Percentiles rank a stretch among this genome's conserved stretches.
phyloP scores from a whole-genome alignment of 1,140 invertebrate species.

The Augochlora pura region DNA sequence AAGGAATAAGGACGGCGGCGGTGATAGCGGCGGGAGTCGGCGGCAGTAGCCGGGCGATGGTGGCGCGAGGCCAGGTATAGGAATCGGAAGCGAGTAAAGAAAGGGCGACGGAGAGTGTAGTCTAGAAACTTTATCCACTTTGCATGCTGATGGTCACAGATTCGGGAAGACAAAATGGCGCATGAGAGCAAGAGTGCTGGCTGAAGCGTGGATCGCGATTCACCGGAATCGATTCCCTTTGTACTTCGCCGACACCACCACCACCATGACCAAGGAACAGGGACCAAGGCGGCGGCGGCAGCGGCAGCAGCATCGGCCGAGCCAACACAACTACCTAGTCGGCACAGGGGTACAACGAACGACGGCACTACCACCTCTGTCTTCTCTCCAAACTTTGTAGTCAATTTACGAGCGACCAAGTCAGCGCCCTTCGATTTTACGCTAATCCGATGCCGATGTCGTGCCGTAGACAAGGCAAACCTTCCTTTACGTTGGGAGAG shows the following conservation, averaged over 20 bases:
- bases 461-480: slow-evolving; percentile 60
- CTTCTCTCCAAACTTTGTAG: slow-evolving; percentile 71
- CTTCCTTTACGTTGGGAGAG: slow-evolving; percentile 45
- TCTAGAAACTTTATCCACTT: slow-evolving; percentile 74
- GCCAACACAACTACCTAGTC: slow-evolving; percentile 14
- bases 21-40: slow-evolving; percentile 33
- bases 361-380: slow-evolving; percentile 41
- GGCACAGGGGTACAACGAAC: slow-evolving; percentile 21
- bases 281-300: neutral
- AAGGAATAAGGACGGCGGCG: slow-evolving; percentile 31
- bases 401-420: slow-evolving; percentile 73
- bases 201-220: slow-evolving; percentile 65
- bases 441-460: slow-evolving; percentile 71
- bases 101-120: slow-evolving; percentile 65
- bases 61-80: slow-evolving; percentile 55
- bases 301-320: slow-evolving; percentile 1
- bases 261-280: neutral
- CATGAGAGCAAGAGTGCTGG: slow-evolving; percentile 40
- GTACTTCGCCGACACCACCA: slow-evolving; percentile 45
- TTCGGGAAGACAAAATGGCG: slow-evolving; percentile 72
- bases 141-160: slow-evolving; percentile 73
- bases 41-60: slow-evolving; percentile 17
- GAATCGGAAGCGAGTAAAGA: slow-evolving; percentile 66
- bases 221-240: slow-evolving; percentile 69
- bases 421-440: slow-evolving; percentile 73